Percentiles rank a stretch among this genome's conserved stretches.
Evolutionary conservation across 2,888 invertebrate genomes (phyloP).

Genomic region (Leptopterna dolabrata): DNA sequence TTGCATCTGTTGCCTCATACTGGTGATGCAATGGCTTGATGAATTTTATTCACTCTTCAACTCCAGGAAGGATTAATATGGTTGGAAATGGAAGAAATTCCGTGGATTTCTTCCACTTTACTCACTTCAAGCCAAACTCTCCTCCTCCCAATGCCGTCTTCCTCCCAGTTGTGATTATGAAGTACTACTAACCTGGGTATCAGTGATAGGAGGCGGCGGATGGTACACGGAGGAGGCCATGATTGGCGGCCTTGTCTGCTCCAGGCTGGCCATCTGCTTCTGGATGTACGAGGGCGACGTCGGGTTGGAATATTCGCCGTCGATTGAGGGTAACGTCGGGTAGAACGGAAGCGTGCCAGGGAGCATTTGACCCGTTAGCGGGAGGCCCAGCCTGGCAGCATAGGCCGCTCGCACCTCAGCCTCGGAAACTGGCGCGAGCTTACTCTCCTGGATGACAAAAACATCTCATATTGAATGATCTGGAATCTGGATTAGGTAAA

Average conservation of each 20-base stretch:
- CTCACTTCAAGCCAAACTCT: too few species aligned
- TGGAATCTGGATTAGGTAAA: neutral
- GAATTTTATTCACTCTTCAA: too few species aligned
- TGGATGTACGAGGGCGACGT: conserved; percentile 69
- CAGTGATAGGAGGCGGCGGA: conserved; percentile 71
- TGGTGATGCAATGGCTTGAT: too few species aligned
- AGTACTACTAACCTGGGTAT: conserved; percentile 69
- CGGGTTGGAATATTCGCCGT: conserved; percentile 68
- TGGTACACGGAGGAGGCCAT: conserved; percentile 66
- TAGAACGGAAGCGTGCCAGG: conserved; percentile 79
- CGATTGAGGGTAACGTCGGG: conserved; percentile 73
- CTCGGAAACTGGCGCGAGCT: conserved; percentile 76
- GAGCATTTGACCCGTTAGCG: conserved; percentile 75
- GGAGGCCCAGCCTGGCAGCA: conserved; percentile 76
- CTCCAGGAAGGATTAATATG: too few species aligned
- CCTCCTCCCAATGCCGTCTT: too few species aligned
- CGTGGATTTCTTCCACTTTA: too few species aligned
- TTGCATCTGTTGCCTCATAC: too few species aligned
- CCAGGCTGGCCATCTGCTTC: conserved; percentile 71
- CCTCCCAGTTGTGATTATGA: too few species aligned
- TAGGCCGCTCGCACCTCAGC: conserved; percentile 81
- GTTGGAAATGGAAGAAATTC: too few species aligned
- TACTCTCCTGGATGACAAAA: conserved; percentile 68
- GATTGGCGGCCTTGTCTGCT: conserved; percentile 66
- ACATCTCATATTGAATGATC: too few species aligned